Evolutionary conservation across 2,113 vertebrate species (phyloP).

Genomic region (Anoplopoma fimbria): DNA sequence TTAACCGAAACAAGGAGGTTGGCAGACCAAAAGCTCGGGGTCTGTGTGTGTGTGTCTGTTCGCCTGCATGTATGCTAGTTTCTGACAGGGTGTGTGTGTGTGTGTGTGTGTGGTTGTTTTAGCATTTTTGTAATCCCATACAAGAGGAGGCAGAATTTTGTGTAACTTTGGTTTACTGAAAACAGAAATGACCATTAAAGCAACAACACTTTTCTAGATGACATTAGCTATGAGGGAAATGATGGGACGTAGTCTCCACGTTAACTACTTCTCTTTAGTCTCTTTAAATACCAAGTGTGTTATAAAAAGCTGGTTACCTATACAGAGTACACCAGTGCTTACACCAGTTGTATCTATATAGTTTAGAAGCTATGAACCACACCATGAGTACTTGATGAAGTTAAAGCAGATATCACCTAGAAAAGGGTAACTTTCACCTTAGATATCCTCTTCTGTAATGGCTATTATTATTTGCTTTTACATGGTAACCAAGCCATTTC

Average conservation of each 20-base stretch:
- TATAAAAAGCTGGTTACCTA: conserved; percentile 70
- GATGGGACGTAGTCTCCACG: conserved; percentile 46
- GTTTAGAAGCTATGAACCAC: conserved; percentile 66
- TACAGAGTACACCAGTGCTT: conserved; percentile 38
- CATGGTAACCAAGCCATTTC: conserved; percentile 97
- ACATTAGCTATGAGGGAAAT: conserved; percentile 71
- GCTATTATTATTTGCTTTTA: conserved; percentile 97
- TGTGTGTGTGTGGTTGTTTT: conserved; percentile 80
- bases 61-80: conserved; percentile 3
- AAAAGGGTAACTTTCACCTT: conserved; percentile 77
- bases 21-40: conserved; percentile 82
- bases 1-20: conserved; percentile 81
- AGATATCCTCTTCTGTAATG: conserved; percentile 94
- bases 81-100: conserved; percentile 80
- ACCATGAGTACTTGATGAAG: conserved; percentile 63
- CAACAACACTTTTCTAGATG: conserved; percentile 85
- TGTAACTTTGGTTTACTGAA: conserved; percentile 99
- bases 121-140: conserved; percentile 93
- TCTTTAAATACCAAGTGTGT: conserved; percentile 57
- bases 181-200: conserved; percentile 90
- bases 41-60: conserved; percentile 80
- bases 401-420: conserved; percentile 84
- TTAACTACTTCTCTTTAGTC: conserved; percentile 56
- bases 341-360: conserved; percentile 46
- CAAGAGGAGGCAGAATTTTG: conserved; percentile 99